Conservation (phyloP, 2,113 vertebrate genomes). For the Crotophaga sulcirostris region DNA sequence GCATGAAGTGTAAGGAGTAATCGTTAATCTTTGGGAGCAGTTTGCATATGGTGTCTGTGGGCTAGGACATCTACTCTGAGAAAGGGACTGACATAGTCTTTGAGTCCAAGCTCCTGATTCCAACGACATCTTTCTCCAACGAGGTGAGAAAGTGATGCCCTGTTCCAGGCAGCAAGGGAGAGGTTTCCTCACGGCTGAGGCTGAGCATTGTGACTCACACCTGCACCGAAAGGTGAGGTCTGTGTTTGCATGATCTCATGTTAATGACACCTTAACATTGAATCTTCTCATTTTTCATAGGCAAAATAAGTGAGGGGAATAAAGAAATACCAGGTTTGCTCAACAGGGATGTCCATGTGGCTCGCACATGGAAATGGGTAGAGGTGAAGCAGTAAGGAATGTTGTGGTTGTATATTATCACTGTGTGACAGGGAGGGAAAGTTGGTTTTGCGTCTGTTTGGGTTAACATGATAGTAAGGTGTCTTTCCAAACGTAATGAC, state of each 20-base stretch:
- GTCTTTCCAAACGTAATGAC: neutral
- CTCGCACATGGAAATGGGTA: neutral
- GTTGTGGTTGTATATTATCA: neutral
- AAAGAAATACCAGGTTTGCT: rapidly evolving
- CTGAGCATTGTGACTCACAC: neutral
- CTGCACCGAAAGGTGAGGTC: neutral
- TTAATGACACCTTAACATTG: neutral
- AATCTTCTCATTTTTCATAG: neutral
- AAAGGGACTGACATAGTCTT: neutral
- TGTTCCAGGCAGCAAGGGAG: neutral
- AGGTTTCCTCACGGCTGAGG: neutral
- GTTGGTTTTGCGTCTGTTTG: neutral
- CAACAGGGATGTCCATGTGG: neutral
- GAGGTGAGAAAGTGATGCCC: neutral
- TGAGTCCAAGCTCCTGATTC: neutral
- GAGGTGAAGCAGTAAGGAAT: neutral
- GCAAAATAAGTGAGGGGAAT: neutral
- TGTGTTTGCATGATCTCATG: neutral
- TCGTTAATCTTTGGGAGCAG: neutral
- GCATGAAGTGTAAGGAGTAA: neutral
- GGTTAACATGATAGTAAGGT: neutral
- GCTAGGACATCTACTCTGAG: neutral
- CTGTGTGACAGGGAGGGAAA: neutral
- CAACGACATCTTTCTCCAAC: neutral
- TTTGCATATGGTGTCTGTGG: neutral